A percentile compares a stretch with the other conserved stretches of the same genome.
Conservation (phyloP, 2,113 vertebrate species). For the Gnathonemus longibarbis region DNA sequence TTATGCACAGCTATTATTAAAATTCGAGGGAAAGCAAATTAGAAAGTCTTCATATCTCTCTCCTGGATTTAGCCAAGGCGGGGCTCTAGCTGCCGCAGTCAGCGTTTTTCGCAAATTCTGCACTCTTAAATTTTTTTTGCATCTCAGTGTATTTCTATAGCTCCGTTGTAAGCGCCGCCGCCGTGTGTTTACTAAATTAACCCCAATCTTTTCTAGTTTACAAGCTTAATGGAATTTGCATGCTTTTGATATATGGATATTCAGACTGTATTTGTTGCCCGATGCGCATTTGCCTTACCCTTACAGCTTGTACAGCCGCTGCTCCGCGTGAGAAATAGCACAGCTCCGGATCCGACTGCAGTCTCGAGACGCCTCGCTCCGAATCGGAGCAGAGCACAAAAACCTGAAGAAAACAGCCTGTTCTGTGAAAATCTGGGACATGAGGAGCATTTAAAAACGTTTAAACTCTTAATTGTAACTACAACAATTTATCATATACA, state of each 20-base stretch:
- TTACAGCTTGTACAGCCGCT: constrained; percentile 58
- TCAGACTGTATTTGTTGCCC: constrained; percentile 81
- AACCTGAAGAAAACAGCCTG: background rate
- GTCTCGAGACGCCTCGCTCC: background rate
- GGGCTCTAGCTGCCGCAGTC: constrained; percentile 89
- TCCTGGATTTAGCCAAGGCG: constrained; percentile 95
- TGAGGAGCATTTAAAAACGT: background rate
- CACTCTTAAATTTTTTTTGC: constrained; percentile 74
- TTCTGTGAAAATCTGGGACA: background rate
- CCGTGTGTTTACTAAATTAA: constrained; percentile 99
- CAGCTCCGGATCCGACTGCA: constrained; percentile 2
- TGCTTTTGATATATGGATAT: constrained; percentile 74
- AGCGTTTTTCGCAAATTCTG: constrained; percentile 85
- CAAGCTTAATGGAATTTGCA: constrained; percentile 95
- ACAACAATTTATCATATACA: background rate
- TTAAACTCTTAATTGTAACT: background rate
- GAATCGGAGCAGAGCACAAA: background rate
- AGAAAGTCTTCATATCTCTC: constrained; percentile 99
- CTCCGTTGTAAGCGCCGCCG: constrained; percentile 85
- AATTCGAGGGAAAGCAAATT: constrained; percentile 99
- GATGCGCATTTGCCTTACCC: constrained; percentile 73
- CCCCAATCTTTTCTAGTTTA: constrained; percentile 91
- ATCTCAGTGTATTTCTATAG: constrained; percentile 80
- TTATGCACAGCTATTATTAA: constrained; percentile 99
- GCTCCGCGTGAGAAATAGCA: constrained; percentile 18